A percentile compares a stretch with the other conserved stretches of the same genome.
Conservation (phyloP, 2,888 invertebrate genomes). For the Aphrophora alni region DNA sequence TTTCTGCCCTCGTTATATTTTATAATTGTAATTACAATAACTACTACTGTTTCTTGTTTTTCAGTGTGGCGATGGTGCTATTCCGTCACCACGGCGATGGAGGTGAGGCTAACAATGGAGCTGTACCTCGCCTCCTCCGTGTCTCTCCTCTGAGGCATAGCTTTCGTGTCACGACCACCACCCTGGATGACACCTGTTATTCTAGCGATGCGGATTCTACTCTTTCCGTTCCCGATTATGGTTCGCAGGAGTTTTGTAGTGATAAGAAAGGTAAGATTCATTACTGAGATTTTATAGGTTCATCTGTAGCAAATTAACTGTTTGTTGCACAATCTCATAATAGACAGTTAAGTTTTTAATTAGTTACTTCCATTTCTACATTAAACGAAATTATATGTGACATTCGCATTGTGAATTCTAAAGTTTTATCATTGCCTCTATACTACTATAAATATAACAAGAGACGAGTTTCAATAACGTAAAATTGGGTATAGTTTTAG, state of each 20-base stretch:
- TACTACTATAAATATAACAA: too few species aligned
- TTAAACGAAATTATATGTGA: too few species aligned
- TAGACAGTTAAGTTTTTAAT: too few species aligned
- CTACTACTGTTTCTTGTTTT: neutral
- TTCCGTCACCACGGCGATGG: neutral
- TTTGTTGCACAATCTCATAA: too few species aligned
- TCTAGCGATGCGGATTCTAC: slow-evolving; percentile 41
- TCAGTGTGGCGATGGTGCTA: neutral
- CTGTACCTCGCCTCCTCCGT: slow-evolving; percentile 66
- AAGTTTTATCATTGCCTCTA: too few species aligned
- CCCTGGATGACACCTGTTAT: slow-evolving; percentile 40
- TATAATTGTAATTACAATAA: too few species aligned
- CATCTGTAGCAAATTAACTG: neutral
- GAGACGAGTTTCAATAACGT: too few species aligned
- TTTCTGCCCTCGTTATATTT: too few species aligned
- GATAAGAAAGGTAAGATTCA: slow-evolving; percentile 40
- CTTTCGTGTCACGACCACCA: slow-evolving; percentile 53
- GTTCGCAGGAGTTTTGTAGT: slow-evolving; percentile 22
- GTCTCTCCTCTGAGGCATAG: slow-evolving; percentile 67
- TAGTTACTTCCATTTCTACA: too few species aligned
- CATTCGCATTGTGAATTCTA: too few species aligned
- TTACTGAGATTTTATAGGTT: too few species aligned
- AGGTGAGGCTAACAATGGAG: slow-evolving; percentile 48
- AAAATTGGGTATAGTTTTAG: too few species aligned
- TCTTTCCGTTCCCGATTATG: slow-evolving; percentile 36